Percentiles rank a stretch among this genome's conserved stretches.
phyloP scores from a whole-genome alignment of 2,113 vertebrate species.

The Petromus typicus region DNA sequence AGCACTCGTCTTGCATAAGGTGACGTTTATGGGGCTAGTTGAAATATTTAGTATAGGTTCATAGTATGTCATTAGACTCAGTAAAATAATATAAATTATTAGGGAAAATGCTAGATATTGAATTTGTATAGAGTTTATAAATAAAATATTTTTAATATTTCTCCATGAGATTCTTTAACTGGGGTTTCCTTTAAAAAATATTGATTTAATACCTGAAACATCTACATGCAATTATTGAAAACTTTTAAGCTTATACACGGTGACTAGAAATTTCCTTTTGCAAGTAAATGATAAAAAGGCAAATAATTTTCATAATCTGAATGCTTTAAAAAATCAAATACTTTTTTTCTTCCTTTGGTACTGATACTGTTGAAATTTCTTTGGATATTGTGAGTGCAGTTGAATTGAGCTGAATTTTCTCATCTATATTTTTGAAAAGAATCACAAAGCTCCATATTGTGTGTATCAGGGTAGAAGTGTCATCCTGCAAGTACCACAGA shows the following conservation, averaged over 20 bases:
- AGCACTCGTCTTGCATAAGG: background rate
- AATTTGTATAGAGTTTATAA: background rate
- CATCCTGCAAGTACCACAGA: accelerated
- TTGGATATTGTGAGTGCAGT: background rate
- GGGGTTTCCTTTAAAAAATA: background rate
- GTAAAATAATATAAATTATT: background rate
- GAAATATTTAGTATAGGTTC: background rate
- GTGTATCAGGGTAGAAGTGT: too few relatives aligned
- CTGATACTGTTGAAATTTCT: background rate
- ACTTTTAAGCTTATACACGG: background rate
- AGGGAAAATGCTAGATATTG: background rate
- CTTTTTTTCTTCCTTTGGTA: background rate
- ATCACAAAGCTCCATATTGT: background rate
- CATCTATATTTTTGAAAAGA: background rate
- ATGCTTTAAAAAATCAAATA: background rate
- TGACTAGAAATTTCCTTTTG: background rate
- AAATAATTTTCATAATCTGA: background rate
- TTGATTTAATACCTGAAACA: background rate
- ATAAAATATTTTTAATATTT: background rate
- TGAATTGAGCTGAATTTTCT: background rate
- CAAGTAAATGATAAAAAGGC: background rate
- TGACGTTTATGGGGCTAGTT: too few relatives aligned
- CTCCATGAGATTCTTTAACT: background rate
- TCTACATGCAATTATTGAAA: background rate
- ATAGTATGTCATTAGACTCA: background rate